Base-by-base conservation (phyloP, 2,888 invertebrate genomes). In the Nephrotoma appendiculata region DNA sequence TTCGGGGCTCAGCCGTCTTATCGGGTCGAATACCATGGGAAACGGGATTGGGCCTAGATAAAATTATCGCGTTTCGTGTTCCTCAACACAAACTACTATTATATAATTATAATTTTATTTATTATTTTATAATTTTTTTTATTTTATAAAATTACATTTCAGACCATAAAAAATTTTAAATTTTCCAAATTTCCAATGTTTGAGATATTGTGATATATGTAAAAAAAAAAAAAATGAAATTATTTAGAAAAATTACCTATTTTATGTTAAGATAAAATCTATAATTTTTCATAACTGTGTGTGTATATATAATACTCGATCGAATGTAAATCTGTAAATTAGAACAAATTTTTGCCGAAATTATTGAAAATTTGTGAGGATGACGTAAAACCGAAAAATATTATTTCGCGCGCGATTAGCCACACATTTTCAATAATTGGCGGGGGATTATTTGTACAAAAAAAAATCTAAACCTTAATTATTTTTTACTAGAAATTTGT, bases 1-100 rank as follows among this genome's bases (percentile, higher is more conserved):
- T 42, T 41, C 42, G 84, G 84, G 84, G 84, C 84, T 84, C 84
- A 84, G 84, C 84, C 84, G 84, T 42, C 84, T 84, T 84, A 84
- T 84, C 41, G 84, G 84, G 42, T 84, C 42, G 84, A 84, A 84
- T 84, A 42, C 84, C 84, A 84, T 9, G 84, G 84, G 42, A 84
- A 84, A 84, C 84, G 84, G 42, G 42, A 84, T 41, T 84, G 84
- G 84, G 43, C 41, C 84, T 84, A 84, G 42, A 84, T 84, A 84
- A 84, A 11, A 15, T 12, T 71, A n/a, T 4, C 19, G 71, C 6
- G 19, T 15, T 42, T 11, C 41, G 41, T 83, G 9, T 83, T 83
- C n/a, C 12, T 83, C n/a, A 48, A 31, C 31, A 31, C 44, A 11
- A 15, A 71, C 19, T 9, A 9, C 6, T 71, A 71, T 71, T 71